Conservation (phyloP, 2,888 invertebrate genomes). For the Muschampia plurimacula region DNA sequence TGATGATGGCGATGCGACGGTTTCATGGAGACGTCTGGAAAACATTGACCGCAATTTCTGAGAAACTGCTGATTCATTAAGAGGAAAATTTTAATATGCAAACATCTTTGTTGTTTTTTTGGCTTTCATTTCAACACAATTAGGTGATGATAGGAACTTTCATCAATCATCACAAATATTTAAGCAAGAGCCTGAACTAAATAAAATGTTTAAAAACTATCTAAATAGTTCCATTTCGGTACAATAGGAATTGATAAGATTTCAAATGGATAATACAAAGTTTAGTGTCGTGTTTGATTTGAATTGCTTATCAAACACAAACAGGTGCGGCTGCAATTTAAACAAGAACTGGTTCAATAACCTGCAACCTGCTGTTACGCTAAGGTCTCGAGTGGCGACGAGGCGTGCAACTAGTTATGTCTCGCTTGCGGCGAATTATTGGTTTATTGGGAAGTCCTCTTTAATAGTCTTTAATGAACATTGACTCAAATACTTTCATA, state of each 20-base stretch:
- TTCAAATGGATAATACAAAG: constrained; percentile 11
- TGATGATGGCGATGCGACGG: background rate
- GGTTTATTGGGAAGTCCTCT: background rate
- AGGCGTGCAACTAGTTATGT: constrained; percentile 17
- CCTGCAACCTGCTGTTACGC: constrained; percentile 34
- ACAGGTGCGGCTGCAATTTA: constrained; percentile 37
- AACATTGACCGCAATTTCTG: background rate
- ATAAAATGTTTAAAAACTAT: background rate
- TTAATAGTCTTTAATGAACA: constrained; percentile 9
- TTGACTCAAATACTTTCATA: constrained; percentile 3
- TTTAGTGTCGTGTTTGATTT: constrained; percentile 22
- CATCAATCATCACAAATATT: background rate
- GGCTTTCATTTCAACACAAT: background rate
- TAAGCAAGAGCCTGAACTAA: background rate
- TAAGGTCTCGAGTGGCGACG: constrained; percentile 31
- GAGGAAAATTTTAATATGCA: background rate
- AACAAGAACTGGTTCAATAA: constrained; percentile 36
- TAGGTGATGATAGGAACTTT: background rate
- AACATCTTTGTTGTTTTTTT: background rate
- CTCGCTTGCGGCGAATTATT: constrained; percentile 24
- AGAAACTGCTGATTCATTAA: constrained; percentile 1
- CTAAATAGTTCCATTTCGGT: background rate
- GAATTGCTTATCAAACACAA: constrained; percentile 31
- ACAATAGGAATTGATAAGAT: background rate
- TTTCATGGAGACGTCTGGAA: background rate